Percentiles rank a stretch among this genome's conserved stretches.
Evolutionary conservation across 2,797 vertebrate genomes (phyloP).

Genomic region (Sphenodon punctatus): DNA sequence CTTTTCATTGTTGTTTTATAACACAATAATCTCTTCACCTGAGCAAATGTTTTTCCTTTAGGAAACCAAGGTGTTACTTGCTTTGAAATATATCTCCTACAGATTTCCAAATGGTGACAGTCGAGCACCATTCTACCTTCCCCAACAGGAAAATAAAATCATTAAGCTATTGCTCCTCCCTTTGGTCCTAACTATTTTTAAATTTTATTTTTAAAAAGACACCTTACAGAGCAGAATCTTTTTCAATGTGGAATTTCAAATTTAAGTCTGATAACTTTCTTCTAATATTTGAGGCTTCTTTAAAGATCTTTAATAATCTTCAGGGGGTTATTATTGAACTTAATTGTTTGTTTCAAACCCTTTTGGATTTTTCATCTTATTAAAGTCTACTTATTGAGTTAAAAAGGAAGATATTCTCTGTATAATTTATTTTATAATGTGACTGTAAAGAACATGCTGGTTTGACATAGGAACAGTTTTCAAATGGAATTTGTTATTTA

Average conservation of each 20-base stretch:
- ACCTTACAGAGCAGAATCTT: not conserved
- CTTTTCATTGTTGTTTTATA: not conserved
- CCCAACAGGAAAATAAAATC: not conserved
- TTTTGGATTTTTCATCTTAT: not conserved
- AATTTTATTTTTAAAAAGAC: no score
- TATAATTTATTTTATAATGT: not conserved
- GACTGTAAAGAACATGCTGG: not conserved
- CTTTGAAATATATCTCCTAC: not conserved
- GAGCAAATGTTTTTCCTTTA: not conserved
- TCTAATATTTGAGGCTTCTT: not conserved
- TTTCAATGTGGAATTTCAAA: not conserved
- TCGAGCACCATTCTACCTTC: not conserved
- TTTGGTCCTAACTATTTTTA: not conserved
- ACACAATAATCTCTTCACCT: not conserved
- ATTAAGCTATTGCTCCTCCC: not conserved
- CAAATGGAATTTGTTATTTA: slow-evolving; percentile 5
- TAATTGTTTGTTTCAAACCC: not conserved
- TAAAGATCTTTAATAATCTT: not conserved
- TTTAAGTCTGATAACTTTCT: not conserved
- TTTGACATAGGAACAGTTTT: not conserved
- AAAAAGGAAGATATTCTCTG: not conserved
- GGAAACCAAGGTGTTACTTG: not conserved
- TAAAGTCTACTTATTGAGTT: not conserved
- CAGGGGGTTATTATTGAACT: no score
- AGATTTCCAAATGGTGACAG: not conserved